Conservation (phyloP, 2,888 invertebrate species). For the Calephelis perditalis region DNA sequence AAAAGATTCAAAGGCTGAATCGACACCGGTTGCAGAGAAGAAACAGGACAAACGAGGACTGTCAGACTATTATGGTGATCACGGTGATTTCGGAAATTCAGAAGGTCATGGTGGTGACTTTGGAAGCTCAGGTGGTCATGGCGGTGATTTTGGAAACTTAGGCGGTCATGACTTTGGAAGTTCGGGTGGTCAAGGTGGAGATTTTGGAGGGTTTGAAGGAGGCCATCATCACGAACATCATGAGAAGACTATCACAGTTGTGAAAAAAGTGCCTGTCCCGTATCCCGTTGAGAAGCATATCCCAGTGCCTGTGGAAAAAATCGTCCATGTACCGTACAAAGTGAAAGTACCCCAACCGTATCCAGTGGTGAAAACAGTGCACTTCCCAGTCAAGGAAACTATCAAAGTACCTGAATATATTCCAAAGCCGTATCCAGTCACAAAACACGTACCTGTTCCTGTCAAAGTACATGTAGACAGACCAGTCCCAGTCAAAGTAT, state of each 20-base stretch:
- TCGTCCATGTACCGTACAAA: conserved; percentile 81
- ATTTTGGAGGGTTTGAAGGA: conserved; percentile 30
- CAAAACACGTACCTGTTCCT: conserved; percentile 81
- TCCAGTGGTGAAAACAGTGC: conserved; percentile 83
- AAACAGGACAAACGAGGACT: conserved; percentile 78
- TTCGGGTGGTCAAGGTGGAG: conserved; percentile 32
- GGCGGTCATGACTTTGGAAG: conserved; percentile 48
- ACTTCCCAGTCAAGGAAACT: conserved; percentile 81
- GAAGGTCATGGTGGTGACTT: conserved; percentile 30
- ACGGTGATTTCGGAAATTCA: conserved; percentile 37
- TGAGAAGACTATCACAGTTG: conserved; percentile 81
- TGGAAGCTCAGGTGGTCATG: conserved; percentile 63
- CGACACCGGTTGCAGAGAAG: conserved; percentile 62
- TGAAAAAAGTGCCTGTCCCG: conserved; percentile 85
- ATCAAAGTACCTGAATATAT: conserved; percentile 83
- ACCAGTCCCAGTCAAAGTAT: conserved; percentile 81
- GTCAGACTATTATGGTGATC: conserved; percentile 66
- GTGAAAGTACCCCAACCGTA: conserved; percentile 85
- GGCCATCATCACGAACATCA: conserved; percentile 63
- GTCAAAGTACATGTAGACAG: conserved; percentile 83
- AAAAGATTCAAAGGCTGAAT: conserved; percentile 65
- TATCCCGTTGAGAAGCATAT: conserved; percentile 85
- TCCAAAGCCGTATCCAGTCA: conserved; percentile 82
- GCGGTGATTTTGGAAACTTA: conserved; percentile 46
- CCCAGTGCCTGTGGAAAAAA: conserved; percentile 83